Conservation (phyloP, 2,888 invertebrate species). For the Digitonthophagus gazella region DNA sequence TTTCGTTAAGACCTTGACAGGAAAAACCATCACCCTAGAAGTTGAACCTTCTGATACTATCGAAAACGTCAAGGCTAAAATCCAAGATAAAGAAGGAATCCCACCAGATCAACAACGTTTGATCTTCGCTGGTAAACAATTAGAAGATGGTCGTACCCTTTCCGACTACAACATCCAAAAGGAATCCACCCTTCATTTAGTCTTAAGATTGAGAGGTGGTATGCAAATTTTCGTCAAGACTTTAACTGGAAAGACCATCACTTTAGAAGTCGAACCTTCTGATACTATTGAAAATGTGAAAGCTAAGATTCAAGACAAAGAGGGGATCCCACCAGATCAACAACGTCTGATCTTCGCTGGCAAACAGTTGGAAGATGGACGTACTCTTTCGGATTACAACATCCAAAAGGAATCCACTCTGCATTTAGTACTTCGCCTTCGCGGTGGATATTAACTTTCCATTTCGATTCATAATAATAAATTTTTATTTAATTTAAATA, state of each 20-base stretch:
- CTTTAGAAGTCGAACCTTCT: conserved; percentile 58
- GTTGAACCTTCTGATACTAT: conserved; percentile 62
- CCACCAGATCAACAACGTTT: conserved; percentile 63
- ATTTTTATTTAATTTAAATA: conserved; percentile 21
- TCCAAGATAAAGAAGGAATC: conserved; percentile 58
- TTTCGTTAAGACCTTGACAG: conserved; percentile 60
- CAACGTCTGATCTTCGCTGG: conserved; percentile 71
- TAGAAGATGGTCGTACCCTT: conserved; percentile 66
- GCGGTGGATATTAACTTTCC: conserved; percentile 64
- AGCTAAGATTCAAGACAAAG: conserved; percentile 56
- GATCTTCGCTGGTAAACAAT: conserved; percentile 66
- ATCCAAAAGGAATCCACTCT: conserved; percentile 95
- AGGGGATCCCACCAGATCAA: conserved; percentile 61
- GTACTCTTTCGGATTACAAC: conserved; percentile 73
- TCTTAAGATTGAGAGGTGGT: conserved; percentile 63
- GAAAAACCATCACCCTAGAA: conserved; percentile 59
- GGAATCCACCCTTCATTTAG: conserved; percentile 60
- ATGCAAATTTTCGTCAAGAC: conserved; percentile 61
- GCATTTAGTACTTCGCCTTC: conserved; percentile 88
- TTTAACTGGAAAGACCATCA: conserved; percentile 58
- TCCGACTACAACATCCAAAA: conserved; percentile 66
- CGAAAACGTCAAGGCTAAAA: conserved; percentile 61
- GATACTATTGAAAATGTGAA: conserved; percentile 64
- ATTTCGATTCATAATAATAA: conserved; percentile 17
- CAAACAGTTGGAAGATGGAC: conserved; percentile 60